These are phyloP conservation scores for Eulemur albifrons DNA, from an alignment of 2,797 vertebrate species.

Conservation along the genomic window DNA sequence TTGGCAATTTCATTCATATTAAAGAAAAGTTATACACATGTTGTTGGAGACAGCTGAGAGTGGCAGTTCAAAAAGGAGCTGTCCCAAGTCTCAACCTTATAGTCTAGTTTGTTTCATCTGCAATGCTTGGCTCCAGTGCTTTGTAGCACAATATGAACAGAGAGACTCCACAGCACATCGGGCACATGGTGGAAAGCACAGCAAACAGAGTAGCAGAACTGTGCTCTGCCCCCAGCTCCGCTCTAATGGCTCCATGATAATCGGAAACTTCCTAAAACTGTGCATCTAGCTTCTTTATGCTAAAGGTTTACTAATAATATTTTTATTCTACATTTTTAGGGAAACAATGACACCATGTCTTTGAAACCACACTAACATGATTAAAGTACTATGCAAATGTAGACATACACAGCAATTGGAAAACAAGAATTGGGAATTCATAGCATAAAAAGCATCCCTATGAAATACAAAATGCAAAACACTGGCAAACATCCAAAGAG, in stretches of 20 bases:
- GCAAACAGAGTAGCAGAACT: background rate
- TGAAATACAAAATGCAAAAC: background rate
- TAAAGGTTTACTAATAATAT: background rate
- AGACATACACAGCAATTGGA: background rate
- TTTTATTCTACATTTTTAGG: background rate
- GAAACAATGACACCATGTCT: background rate
- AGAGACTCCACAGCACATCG: background rate
- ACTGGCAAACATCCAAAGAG: background rate
- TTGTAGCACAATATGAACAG: background rate
- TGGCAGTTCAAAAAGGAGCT: background rate
- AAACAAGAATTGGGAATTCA: background rate
- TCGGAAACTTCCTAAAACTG: background rate
- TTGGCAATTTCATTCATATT: background rate
- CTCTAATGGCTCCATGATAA: background rate
- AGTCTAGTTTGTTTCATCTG: background rate
- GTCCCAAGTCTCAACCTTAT: background rate
- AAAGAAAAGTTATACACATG: background rate
- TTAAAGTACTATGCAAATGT: background rate
- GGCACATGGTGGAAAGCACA: background rate
- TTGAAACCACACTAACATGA: background rate
- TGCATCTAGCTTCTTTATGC: background rate
- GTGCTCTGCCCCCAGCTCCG: background rate
- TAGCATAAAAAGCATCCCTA: background rate
- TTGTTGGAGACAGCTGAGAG: background rate
- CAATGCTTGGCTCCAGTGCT: background rate